Evolutionary conservation across 2,888 invertebrate species (phyloP).

Genomic region (Phyllotreta cruciferae): DNA sequence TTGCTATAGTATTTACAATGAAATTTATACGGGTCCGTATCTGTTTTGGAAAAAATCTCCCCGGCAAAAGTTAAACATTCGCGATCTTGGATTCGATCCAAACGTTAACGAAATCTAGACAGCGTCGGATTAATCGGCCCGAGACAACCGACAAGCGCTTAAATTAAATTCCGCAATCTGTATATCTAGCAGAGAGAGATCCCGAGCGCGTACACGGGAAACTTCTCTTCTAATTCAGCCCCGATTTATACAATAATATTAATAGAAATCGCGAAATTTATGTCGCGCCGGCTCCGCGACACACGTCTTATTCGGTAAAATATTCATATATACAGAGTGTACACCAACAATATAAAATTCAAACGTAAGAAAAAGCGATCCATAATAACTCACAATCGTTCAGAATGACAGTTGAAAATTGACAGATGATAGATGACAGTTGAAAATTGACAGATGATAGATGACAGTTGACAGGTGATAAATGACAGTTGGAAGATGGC

Average conservation of each 20-base stretch:
- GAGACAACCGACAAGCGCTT: slow-evolving; percentile 47
- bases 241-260: slow-evolving; percentile 17
- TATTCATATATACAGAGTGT: no score
- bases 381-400: no score
- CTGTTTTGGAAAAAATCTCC: slow-evolving; percentile 1
- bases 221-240: slow-evolving; percentile 10
- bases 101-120: slow-evolving; percentile 39
- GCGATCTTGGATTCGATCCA: slow-evolving; percentile 42
- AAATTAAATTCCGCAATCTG: slow-evolving; percentile 52
- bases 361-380: no score
- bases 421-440: no score
- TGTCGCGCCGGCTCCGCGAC: no score
- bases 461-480: no score
- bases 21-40: slow-evolving; percentile 9
- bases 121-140: slow-evolving; percentile 48
- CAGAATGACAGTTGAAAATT: no score
- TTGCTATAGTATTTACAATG: neutral
- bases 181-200: slow-evolving; percentile 21
- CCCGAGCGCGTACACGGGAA: slow-evolving; percentile 1
- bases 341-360: no score
- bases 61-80: slow-evolving; percentile 37
- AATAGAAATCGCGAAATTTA: slow-evolving; percentile 2
- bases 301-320: no score
- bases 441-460: no score
- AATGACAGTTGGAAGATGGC: no score